Evolutionary conservation across 2,797 vertebrate species (phyloP).

Genomic region (Paguma larvata): DNA sequence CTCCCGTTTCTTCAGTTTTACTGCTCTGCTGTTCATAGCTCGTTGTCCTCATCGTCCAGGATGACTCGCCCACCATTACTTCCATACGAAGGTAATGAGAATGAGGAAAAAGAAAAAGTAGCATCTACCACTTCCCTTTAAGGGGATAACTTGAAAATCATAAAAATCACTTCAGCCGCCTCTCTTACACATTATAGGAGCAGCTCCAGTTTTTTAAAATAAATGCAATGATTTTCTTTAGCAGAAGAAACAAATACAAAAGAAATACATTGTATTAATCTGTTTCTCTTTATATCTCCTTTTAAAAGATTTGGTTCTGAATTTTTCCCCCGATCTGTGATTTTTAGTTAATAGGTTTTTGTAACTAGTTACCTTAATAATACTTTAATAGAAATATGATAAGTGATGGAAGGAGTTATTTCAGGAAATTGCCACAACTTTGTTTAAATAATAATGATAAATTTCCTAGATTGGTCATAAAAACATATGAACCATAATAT

Average conservation of each 20-base stretch:
- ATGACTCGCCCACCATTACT: background rate
- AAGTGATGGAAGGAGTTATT: conserved; percentile 23
- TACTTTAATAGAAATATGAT: background rate
- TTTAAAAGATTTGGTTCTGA: conserved; percentile 32
- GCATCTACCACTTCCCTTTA: conserved; percentile 2
- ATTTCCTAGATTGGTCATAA: background rate
- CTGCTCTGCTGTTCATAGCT: background rate
- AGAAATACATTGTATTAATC: conserved; percentile 7
- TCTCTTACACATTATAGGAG: background rate
- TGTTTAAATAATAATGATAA: background rate
- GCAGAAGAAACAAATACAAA: conserved; percentile 18
- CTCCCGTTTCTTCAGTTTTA: background rate
- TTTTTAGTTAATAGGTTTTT: conserved; percentile 28
- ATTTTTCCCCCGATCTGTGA: background rate
- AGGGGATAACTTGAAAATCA: background rate
- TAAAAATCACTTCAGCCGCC: conserved; percentile 11
- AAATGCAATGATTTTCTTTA: background rate
- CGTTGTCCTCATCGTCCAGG: background rate
- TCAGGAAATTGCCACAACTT: background rate
- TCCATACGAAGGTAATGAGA: background rate
- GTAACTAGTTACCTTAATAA: background rate
- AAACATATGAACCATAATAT: background rate
- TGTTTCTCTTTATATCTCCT: background rate
- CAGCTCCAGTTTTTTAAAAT: background rate
- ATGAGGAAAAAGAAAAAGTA: background rate